These are phyloP conservation scores for Endomychus coccineus DNA, from an alignment of 2,888 invertebrate species.

Conservation along the genomic window DNA sequence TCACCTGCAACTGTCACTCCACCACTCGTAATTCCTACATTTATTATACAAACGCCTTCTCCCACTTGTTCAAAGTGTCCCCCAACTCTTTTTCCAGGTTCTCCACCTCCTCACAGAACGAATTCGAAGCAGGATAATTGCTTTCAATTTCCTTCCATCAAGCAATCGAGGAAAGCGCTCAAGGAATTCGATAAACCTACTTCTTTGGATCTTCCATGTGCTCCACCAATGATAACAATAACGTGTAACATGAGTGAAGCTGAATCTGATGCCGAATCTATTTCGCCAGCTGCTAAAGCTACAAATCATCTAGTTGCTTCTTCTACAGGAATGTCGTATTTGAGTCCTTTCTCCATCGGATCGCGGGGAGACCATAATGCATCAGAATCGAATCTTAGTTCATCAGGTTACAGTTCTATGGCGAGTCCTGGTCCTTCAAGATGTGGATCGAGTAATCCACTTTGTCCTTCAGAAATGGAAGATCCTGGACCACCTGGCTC, in stretches of 20 bases:
- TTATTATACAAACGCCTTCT: constrained; percentile 61
- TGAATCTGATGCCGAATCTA: constrained; percentile 65
- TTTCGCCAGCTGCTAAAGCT: constrained; percentile 53
- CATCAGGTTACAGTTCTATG: constrained; percentile 80
- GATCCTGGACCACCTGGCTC: constrained; percentile 58
- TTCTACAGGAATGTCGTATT: constrained; percentile 58
- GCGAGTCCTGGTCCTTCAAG: constrained; percentile 76
- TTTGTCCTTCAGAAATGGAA: constrained; percentile 69
- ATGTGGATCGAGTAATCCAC: constrained; percentile 73
- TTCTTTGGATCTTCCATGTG: constrained; percentile 54
- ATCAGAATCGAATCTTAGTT: constrained; percentile 76
- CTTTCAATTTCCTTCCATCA: constrained; percentile 34
- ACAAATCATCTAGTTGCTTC: constrained; percentile 40
- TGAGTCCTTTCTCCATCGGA: constrained; percentile 72
- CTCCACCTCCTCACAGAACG: constrained; percentile 51
- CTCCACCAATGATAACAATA: constrained; percentile 64
- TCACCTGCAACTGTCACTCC: constrained; percentile 34
- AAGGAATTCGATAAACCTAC: constrained; percentile 58
- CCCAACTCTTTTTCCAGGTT: constrained; percentile 46
- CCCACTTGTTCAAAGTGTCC: constrained; percentile 53
- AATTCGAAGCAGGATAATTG: constrained; percentile 29
- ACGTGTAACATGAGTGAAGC: constrained; percentile 68
- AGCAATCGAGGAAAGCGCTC: constrained; percentile 44
- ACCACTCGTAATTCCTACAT: constrained; percentile 55
- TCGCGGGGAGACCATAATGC: constrained; percentile 65